These are phyloP conservation scores for Platichthys flesus DNA, from an alignment of 2,113 vertebrate genomes.

Conservation along the genomic window DNA sequence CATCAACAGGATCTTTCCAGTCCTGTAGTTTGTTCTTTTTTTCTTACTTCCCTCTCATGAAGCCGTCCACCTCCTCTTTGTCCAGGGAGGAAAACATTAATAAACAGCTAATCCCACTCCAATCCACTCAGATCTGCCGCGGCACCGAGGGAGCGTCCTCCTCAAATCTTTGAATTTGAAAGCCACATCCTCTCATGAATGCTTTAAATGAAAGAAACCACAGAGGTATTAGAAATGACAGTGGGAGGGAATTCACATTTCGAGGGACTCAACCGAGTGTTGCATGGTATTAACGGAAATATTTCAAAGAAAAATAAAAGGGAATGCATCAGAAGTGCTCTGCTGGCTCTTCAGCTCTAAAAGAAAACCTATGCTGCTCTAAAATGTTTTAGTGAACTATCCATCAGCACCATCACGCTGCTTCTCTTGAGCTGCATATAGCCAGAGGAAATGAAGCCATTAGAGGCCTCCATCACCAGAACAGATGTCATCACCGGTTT, in stretches of 20 bases:
- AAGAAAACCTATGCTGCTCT: not conserved
- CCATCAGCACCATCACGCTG: slow-evolving; percentile 52
- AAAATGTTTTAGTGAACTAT: slow-evolving; percentile 41
- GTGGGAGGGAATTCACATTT: slow-evolving; percentile 34
- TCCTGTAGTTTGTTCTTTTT: no score
- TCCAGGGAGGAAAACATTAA: slow-evolving; percentile 20
- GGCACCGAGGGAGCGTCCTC: not conserved
- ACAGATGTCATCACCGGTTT: slow-evolving; percentile 55
- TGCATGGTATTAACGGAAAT: slow-evolving; percentile 47
- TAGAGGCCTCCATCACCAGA: slow-evolving; percentile 37
- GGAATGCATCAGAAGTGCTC: slow-evolving; percentile 32
- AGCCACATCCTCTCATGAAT: slow-evolving; percentile 27
- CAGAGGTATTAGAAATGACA: slow-evolving; percentile 29
- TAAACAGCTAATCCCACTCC: slow-evolving; percentile 22
- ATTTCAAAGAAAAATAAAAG: slow-evolving; percentile 43
- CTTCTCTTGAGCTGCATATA: slow-evolving; percentile 33
- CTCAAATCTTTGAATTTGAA: slow-evolving; percentile 39
- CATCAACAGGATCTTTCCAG: no score
- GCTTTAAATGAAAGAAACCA: slow-evolving; percentile 44
- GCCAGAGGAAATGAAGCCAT: slow-evolving; percentile 48
- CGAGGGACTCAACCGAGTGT: not conserved
- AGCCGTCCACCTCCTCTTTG: slow-evolving; percentile 6
- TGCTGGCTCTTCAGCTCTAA: not conserved
- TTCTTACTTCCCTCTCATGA: not conserved
- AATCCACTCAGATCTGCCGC: slow-evolving; percentile 17